Base-by-base conservation (phyloP, 1,140 invertebrate species). In the Drosophila burlai region DNA sequence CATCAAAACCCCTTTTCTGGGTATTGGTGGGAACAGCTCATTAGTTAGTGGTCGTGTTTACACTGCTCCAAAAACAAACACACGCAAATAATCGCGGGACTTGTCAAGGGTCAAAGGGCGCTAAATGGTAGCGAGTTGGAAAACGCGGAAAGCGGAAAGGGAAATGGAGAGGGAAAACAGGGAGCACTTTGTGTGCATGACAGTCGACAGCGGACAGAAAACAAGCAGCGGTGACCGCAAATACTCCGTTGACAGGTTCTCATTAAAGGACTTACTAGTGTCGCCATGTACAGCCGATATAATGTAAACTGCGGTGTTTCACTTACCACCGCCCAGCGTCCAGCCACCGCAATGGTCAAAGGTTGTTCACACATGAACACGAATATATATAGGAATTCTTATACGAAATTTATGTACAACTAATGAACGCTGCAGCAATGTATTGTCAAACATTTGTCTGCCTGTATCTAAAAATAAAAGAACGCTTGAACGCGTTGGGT, bases 261-360 rank as follows among this genome's bases (percentile, higher is more conserved):
- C 68, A 74, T 74, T 61, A 74, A 73, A 73, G 71, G 46, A 24
- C 71, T 60, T 38, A 73, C 71, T 73, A 73, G 54, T 73, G 69
- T 45, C 67, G 67, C 49, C 71, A 38, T 52, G 67, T 31, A 24
- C 24, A 21, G 29, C 67, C 54, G 8, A 73, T 34, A 7, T 34
- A 73, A 72, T 60, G 62, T 24, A 38, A 43, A 29, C 63, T 55
- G 49, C 16, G 34, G 64, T 40, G n/a, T 38, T 38, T 36, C 45
- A 60, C 31, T 43, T 34, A 73, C n/a, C 26, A 24, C 3, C 24
- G 26, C 1, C 38, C 18, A 21, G 16, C 49, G 52, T 21, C 34
- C 40, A 10, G n/a, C 52, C 52, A 49, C 50, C 29, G 16, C 36
- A 24, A 16, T 10, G 18, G 26, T 36, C 67, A 10, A 10, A 24